Evolutionary conservation across 1,140 invertebrate species (phyloP).

Genomic region (Antheraea mylitta): DNA sequence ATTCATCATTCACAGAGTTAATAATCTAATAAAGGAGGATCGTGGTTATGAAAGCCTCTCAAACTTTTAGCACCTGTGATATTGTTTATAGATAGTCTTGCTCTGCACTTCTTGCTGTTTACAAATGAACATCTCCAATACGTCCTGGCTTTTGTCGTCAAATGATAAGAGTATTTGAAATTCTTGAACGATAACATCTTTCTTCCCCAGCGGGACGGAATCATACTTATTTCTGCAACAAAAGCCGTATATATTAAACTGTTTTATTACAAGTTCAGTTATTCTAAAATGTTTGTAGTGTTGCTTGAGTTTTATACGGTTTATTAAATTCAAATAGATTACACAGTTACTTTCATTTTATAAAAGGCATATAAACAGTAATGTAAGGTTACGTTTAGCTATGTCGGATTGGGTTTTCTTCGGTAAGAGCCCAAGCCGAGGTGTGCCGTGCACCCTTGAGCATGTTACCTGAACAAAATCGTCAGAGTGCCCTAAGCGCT

Average conservation of each 20-base stretch:
- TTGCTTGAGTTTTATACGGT: too few relatives aligned
- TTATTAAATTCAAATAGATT: too few relatives aligned
- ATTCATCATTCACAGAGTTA: not conserved
- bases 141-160: not conserved
- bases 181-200: not conserved
- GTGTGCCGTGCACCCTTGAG: too few relatives aligned
- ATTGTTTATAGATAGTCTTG: not conserved
- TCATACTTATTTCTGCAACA: not conserved
- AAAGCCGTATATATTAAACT: not conserved
- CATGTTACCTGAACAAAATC: too few relatives aligned
- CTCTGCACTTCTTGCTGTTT: constrained; percentile 13
- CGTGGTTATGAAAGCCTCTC: constrained; percentile 13
- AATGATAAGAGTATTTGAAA: not conserved
- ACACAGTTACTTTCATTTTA: too few relatives aligned
- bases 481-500: too few relatives aligned
- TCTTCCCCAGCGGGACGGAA: not conserved
- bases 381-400: too few relatives aligned
- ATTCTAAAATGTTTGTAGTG: not conserved
- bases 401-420: too few relatives aligned
- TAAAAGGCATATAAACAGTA: too few relatives aligned
- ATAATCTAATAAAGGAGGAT: not conserved
- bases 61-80: not conserved
- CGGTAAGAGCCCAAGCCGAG: too few relatives aligned
- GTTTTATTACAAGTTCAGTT: not conserved
- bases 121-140: constrained; percentile 17